Evolutionary conservation across 2,797 vertebrate genomes (phyloP).

Genomic region (Jordanella pulchra): DNA sequence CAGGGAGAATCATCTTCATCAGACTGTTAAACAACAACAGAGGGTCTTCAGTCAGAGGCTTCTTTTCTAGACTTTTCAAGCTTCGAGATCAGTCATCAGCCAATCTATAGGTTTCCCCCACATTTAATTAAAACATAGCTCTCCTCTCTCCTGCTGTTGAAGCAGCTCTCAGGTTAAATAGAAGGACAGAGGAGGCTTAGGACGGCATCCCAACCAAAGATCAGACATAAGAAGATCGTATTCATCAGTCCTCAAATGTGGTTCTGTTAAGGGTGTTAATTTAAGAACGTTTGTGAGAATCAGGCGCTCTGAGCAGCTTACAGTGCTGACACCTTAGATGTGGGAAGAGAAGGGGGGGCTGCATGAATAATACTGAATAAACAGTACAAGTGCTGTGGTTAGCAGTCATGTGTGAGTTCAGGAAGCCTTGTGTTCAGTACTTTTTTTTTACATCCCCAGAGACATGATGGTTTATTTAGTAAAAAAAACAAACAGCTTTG

Average conservation of each 20-base stretch:
- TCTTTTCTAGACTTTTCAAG: background rate
- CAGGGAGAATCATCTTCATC: no score
- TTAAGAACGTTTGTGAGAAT: conserved; percentile 4
- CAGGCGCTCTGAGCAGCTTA: conserved; percentile 1
- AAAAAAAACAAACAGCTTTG: background rate
- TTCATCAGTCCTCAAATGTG: background rate
- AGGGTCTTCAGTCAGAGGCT: no score
- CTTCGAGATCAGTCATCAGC: background rate
- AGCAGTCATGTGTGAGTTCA: conserved; percentile 39
- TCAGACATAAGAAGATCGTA: no score
- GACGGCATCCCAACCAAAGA: no score
- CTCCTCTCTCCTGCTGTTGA: background rate
- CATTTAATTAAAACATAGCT: background rate
- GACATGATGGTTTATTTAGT: conserved; percentile 31
- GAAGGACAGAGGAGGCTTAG: background rate
- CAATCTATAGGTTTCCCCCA: background rate
- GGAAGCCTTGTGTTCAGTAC: conserved; percentile 46
- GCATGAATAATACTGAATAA: conserved; percentile 30
- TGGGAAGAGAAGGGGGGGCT: conserved; percentile 2
- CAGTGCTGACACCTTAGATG: conserved; percentile 3
- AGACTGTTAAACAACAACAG: no score
- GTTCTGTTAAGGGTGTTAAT: background rate
- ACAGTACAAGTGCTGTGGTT: conserved; percentile 24
- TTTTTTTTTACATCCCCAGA: conserved; percentile 9
- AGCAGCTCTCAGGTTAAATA: background rate